These are phyloP conservation scores for Adelosebastes latens DNA, from an alignment of 2,797 vertebrate genomes.

Conservation along the genomic window DNA sequence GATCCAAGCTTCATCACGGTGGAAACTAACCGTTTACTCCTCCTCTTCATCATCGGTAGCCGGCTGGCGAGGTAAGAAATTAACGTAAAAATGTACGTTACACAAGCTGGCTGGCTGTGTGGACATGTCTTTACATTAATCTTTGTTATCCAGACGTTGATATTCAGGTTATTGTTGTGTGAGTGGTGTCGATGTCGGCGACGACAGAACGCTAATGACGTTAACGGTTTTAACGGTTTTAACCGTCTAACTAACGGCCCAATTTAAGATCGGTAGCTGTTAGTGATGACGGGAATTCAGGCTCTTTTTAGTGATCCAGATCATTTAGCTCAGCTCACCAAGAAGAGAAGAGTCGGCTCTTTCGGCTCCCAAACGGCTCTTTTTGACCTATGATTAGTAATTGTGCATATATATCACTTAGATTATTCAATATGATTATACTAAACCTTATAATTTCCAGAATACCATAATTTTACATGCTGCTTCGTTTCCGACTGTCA, in stretches of 20 bases:
- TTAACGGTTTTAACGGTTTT: no score
- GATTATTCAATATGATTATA: no score
- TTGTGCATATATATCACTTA: no score
- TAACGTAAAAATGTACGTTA: not conserved
- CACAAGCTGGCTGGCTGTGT: not conserved
- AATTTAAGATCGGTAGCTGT: not conserved
- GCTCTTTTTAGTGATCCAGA: no score
- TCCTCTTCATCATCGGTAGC: slow-evolving; percentile 28
- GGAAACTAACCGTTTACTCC: not conserved
- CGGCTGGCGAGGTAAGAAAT: slow-evolving; percentile 59
- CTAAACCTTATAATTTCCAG: no score
- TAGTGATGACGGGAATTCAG: no score
- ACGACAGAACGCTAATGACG: not conserved
- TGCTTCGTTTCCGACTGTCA: no score
- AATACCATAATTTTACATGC: no score
- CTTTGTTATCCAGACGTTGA: not conserved
- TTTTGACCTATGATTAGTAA: no score
- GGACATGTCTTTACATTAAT: not conserved
- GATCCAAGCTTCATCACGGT: not conserved
- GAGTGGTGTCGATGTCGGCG: not conserved
- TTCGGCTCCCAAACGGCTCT: no score
- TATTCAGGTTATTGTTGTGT: not conserved
- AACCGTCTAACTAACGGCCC: not conserved
- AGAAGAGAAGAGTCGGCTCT: no score
- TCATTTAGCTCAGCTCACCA: no score